phyloP scores from a whole-genome alignment of 2,797 vertebrate genomes.

The Channa striata region DNA sequence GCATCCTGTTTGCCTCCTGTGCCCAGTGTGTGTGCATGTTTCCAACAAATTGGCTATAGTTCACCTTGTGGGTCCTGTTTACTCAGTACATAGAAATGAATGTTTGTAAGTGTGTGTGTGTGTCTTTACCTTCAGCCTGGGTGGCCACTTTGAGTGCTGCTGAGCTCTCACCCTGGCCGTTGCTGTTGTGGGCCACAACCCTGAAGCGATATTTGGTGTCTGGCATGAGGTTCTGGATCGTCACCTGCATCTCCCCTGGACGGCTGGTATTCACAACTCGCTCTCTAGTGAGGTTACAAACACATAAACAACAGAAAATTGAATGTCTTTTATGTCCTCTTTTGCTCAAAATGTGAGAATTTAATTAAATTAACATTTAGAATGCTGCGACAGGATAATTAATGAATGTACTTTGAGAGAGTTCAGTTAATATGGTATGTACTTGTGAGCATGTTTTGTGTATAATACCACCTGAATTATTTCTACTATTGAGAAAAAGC shows the following conservation, averaged over 20 bases:
- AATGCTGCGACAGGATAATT: neutral
- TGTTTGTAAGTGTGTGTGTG: conserved; percentile 16
- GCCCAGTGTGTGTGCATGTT: conserved; percentile 42
- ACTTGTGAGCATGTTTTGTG: neutral
- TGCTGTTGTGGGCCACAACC: conserved; percentile 92
- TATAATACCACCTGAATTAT: neutral
- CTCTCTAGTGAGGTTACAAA: conserved; percentile 84
- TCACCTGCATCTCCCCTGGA: conserved; percentile 95
- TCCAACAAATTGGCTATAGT: conserved; percentile 43
- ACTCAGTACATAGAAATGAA: conserved; percentile 37
- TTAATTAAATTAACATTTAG: neutral
- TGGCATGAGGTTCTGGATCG: conserved; percentile 95
- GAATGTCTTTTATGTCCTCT: neutral
- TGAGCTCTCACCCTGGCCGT: conserved; percentile 94
- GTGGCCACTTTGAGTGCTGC: conserved; percentile 91
- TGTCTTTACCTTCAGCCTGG: conserved; percentile 91
- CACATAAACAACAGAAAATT: conserved; percentile 4
- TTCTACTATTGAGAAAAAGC: neutral
- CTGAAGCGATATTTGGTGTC: conserved; percentile 94
- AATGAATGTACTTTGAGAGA: neutral
- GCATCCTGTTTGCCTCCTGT: conserved; percentile 68
- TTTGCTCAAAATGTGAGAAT: neutral
- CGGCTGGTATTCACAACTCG: conserved; percentile 93
- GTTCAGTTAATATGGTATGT: neutral
- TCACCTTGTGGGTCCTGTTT: conserved; percentile 51